Evolutionary conservation across 37 sponge, comb jelly and placozoan genomes (phyloP).

Genomic region (Lycopodina hypogea): DNA sequence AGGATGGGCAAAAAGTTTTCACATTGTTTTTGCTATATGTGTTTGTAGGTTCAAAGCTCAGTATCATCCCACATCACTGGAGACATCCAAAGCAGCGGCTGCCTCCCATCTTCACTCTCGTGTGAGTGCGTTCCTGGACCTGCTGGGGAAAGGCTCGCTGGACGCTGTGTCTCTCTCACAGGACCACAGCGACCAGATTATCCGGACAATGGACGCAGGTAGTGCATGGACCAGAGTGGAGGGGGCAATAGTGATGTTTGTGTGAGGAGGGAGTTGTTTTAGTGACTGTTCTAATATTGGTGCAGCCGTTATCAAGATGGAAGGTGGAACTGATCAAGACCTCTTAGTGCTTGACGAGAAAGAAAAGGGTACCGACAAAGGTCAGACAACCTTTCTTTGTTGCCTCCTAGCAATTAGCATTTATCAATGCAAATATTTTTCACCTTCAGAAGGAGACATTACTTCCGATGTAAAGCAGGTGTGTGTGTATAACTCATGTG

Average conservation of each 20-base stretch:
- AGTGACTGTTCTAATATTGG: too few species aligned
- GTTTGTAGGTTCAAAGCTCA: constrained; percentile 49
- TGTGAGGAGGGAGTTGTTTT: too few species aligned
- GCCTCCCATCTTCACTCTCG: constrained; percentile 33
- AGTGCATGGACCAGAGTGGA: background rate
- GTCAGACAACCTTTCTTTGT: too few species aligned
- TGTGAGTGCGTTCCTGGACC: constrained; percentile 32
- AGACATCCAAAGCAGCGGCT: background rate
- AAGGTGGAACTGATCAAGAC: constrained; percentile 75
- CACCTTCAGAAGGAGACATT: too few species aligned
- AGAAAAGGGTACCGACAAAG: constrained; percentile 4
- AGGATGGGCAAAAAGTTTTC: too few species aligned
- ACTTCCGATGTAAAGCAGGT: too few species aligned
- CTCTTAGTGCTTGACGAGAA: constrained; percentile 52
- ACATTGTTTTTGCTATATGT: background rate
- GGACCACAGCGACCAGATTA: constrained; percentile 21
- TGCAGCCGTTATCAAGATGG: constrained; percentile 68
- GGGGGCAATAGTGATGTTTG: too few species aligned
- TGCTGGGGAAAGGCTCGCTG: constrained; percentile 36
- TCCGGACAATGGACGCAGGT: constrained; percentile 56
- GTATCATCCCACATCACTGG: constrained; percentile 64
- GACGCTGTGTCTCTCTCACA: constrained; percentile 28
- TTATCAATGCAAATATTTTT: too few species aligned
- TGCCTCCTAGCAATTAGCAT: too few species aligned
- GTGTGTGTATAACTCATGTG: background rate